Conservation (phyloP, 2,113 vertebrate genomes). For the Halcyon senegalensis region DNA sequence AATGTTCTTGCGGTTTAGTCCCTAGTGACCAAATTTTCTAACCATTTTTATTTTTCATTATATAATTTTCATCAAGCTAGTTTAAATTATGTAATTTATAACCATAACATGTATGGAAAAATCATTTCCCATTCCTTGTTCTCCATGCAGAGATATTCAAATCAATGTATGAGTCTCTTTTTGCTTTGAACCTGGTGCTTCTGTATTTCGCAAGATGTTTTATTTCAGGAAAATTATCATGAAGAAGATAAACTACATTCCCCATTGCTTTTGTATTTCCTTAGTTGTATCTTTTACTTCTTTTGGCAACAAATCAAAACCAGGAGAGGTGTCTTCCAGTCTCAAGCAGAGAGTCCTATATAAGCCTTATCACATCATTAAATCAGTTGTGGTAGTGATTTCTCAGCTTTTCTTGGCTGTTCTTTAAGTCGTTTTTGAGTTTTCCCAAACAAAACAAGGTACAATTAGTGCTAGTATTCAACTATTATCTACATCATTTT, state of each 20-base stretch:
- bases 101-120: neutral
- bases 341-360: neutral
- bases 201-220: neutral
- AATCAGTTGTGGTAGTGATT: neutral
- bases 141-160: neutral
- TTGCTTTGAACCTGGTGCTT: neutral
- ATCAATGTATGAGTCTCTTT: neutral
- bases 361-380: neutral
- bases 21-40: neutral
- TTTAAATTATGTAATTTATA: neutral
- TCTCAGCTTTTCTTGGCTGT: constrained; percentile 30
- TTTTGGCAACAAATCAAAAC: neutral
- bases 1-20: neutral
- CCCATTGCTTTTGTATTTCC: constrained; percentile 1
- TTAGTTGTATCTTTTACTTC: neutral
- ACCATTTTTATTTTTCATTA: neutral
- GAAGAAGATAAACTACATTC: neutral
- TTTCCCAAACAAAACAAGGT: neutral
- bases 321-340: neutral
- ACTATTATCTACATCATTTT: neutral
- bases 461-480: neutral
- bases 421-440: neutral
- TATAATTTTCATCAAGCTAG: neutral
- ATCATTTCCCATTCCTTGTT: neutral
- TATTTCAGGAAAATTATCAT: neutral